phyloP scores from a whole-genome alignment of 2,797 vertebrate species.

The Acanthurus lineatus region DNA sequence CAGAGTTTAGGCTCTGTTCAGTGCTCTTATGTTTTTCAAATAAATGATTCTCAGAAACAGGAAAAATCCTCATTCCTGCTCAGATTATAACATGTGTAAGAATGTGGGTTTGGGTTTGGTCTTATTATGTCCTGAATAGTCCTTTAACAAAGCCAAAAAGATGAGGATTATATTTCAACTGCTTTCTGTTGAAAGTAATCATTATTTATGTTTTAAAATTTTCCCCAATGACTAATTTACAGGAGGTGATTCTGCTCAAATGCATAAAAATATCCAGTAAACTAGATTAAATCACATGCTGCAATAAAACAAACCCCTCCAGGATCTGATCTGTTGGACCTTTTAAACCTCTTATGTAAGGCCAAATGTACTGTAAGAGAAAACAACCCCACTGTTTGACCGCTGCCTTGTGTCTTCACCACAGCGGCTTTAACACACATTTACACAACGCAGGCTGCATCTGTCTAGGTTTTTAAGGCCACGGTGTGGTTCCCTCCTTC shows the following conservation, averaged over 20 bases:
- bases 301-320: not conserved
- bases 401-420: not conserved
- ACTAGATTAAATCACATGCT: not conserved
- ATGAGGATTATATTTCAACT: not conserved
- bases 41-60: no score
- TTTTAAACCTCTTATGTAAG: slow-evolving; percentile 4
- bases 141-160: not conserved
- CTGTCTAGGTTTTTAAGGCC: slow-evolving; percentile 3
- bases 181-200: not conserved
- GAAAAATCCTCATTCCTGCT: no score
- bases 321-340: slow-evolving; percentile 13
- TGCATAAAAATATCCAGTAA: not conserved
- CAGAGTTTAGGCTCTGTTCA: no score
- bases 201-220: not conserved
- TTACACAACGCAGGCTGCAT: not conserved
- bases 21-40: no score
- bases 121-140: not conserved
- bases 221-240: not conserved
- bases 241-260: not conserved
- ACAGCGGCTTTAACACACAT: no score
- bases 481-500: not conserved
- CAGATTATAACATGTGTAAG: not conserved
- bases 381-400: not conserved
- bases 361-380: not conserved
- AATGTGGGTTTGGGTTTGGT: not conserved